Conservation (phyloP, 2,888 invertebrate species). For the Monopis laevigella region DNA sequence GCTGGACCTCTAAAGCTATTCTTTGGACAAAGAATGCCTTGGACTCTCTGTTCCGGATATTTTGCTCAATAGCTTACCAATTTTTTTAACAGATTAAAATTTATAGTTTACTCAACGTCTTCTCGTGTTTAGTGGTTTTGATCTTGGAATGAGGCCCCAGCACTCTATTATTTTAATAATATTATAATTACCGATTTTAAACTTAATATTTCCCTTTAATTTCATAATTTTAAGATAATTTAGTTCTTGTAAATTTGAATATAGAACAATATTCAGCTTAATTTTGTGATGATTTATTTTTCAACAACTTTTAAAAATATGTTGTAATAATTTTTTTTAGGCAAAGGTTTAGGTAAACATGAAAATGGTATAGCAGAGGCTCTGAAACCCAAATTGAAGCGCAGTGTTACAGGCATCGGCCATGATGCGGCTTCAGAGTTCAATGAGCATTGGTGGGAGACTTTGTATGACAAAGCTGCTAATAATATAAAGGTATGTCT, state of each 20-base stretch:
- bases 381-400: slow-evolving; percentile 81
- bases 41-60: no score
- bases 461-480: slow-evolving; percentile 78
- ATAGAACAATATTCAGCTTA: slow-evolving; percentile 1
- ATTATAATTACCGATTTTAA: no score
- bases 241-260: background rate
- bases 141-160: no score
- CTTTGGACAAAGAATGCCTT: no score
- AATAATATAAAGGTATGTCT: slow-evolving; percentile 68
- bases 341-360: slow-evolving; percentile 84
- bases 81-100: no score
- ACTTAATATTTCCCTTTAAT: no score
- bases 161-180: no score
- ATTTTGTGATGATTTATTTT: slow-evolving; percentile 10
- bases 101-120: no score
- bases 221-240: background rate
- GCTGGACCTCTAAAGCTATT: no score
- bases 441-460: slow-evolving; percentile 88
- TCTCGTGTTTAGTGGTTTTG: no score
- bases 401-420: slow-evolving; percentile 82
- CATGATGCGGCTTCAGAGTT: slow-evolving; percentile 78
- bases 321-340: slow-evolving; percentile 64
- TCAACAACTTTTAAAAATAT: slow-evolving; percentile 11
- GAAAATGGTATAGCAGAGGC: slow-evolving; percentile 82
- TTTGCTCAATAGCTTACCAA: no score